Evolutionary conservation across 1,140 invertebrate genomes (phyloP), one percentile per base, ranked within the genome.

Genomic region (Sinella curviseta): DNA sequence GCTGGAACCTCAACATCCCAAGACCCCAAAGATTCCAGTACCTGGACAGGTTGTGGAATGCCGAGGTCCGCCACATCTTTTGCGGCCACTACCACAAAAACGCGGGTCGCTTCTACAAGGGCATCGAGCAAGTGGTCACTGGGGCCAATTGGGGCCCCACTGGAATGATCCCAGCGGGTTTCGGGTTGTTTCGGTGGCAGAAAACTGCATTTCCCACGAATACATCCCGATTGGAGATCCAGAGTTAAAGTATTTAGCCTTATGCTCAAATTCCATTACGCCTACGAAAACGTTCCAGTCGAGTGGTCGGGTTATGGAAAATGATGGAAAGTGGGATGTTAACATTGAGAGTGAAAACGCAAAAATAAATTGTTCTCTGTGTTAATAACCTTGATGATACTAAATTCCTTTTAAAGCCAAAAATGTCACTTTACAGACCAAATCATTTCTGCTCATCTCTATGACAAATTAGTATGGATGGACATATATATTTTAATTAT

Each of bases 1-100:
- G 70, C 26, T 77, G 80, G 0, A 89, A 89, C 82, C 89, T 89
- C 84, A 89, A 87, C 80, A 85, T 90, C 74, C 83, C 84, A 0
- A 74, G 81, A 35, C 73, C 84, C 30, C 57, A 86, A 3, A 85
- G 89, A 26, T 79, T 84, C 26, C 80, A 83, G 65, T 84, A 89
- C 85, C 80, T 90, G 48, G 85, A 87, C 26, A 88, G 88, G 82
- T 85, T 90, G 28, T 33, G 84, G 74, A 76, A 84, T 60, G 85
- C 87, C 31, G 89, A 87, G 88, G 86, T 90, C 17, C 78, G 85
- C 20, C 85, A 87, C 75, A 86, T 90, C 33, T 91, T 91, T 85
- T 88, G 88, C 84, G 90, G 90, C 0, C 90, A 90, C 85, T 89
- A 87, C 48, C 90, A 90, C 83, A 82, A 85, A 35, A 90, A 90